These are phyloP conservation scores for Epistrophe grossulariae DNA, from an alignment of 2,888 invertebrate genomes.

Conservation along the genomic window DNA sequence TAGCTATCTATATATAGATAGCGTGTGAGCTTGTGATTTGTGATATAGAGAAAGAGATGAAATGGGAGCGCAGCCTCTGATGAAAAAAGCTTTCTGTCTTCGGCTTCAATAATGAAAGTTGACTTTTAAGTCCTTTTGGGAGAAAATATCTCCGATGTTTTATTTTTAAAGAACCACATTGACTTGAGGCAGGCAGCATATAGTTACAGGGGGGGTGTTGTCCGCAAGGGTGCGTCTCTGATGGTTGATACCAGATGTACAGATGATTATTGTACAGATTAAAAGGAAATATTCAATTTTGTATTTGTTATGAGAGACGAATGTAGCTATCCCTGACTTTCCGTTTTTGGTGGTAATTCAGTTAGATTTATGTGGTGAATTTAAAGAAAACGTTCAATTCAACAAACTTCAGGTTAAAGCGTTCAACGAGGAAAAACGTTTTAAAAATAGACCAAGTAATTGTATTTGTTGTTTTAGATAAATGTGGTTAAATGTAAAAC, in stretches of 20 bases:
- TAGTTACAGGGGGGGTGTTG: slow-evolving; percentile 9
- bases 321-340: slow-evolving; percentile 42
- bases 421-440: slow-evolving; percentile 25
- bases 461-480: too few species aligned
- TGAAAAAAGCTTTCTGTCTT: slow-evolving; percentile 34
- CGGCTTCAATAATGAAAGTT: slow-evolving; percentile 11
- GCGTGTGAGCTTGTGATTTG: slow-evolving; percentile 52
- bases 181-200: neutral
- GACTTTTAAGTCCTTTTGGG: slow-evolving; percentile 6
- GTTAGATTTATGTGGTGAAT: slow-evolving; percentile 62
- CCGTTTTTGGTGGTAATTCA: slow-evolving; percentile 61
- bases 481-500: too few species aligned
- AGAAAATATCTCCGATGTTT: slow-evolving; percentile 34
- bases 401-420: neutral
- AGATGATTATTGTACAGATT: slow-evolving; percentile 48
- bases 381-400: slow-evolving; percentile 10
- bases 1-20: too few species aligned
- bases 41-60: neutral
- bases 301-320: slow-evolving; percentile 28
- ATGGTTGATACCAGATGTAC: slow-evolving; percentile 18
- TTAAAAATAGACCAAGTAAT: neutral
- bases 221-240: slow-evolving; percentile 30
- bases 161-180: slow-evolving; percentile 16
- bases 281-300: slow-evolving; percentile 69
- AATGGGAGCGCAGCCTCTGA: slow-evolving; percentile 35